These are phyloP conservation scores for Pipistrellus pygmaeus DNA, from an alignment of 2,797 vertebrate species.

Conservation along the genomic window DNA sequence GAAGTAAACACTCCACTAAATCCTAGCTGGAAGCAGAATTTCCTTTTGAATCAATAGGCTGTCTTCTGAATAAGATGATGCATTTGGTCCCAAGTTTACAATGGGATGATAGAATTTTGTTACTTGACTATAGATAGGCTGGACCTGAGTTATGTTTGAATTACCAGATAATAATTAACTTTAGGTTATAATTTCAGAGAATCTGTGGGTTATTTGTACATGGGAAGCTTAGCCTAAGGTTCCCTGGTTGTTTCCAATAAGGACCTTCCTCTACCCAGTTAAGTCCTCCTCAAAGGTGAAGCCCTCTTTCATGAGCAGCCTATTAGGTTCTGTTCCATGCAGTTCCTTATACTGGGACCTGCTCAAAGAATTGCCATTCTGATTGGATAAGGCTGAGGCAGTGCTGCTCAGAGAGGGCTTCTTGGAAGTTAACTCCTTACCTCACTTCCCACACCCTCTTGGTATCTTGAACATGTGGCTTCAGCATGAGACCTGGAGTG, in stretches of 20 bases:
- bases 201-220: neutral
- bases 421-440: neutral
- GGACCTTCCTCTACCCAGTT: neutral
- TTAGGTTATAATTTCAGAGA: constrained; percentile 16
- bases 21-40: neutral
- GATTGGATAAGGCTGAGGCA: neutral
- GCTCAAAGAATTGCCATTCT: neutral
- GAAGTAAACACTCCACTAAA: neutral
- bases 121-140: neutral
- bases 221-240: neutral
- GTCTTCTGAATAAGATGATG: neutral
- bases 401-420: neutral
- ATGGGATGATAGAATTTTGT: neutral
- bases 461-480: neutral
- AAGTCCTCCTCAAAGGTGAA: neutral
- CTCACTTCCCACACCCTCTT: neutral
- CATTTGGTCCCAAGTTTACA: neutral
- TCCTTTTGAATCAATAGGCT: neutral
- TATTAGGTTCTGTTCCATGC: neutral
- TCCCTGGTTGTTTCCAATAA: neutral
- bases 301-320: neutral
- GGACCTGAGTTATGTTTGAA: neutral
- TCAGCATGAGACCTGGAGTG: neutral
- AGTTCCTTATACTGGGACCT: neutral
- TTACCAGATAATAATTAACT: neutral